A percentile compares a stretch with the other conserved stretches of the same genome.
These are phyloP conservation scores for Parazoanthus atlanticus DNA, from an alignment of 92 coral and sea anemone species.

Conservation along the genomic window DNA sequence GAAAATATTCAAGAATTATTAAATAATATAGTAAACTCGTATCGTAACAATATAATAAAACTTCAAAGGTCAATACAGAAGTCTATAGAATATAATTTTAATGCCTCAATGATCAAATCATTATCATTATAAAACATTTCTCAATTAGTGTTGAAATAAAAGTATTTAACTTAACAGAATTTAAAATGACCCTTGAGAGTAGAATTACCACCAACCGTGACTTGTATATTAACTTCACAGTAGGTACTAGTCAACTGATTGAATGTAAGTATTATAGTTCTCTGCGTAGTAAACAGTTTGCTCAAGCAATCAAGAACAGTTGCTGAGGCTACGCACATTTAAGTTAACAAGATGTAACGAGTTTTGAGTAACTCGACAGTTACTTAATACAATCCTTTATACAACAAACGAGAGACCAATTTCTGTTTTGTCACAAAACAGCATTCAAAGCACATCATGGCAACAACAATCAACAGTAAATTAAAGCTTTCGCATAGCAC, in stretches of 20 bases:
- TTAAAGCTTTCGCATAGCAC: neutral
- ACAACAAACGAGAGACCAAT: neutral
- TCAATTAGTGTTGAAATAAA: neutral
- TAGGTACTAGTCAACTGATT: neutral
- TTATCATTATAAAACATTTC: neutral
- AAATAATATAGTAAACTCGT: no score
- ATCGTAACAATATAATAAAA: no score
- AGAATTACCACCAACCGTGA: neutral
- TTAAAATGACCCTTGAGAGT: conserved; percentile 20
- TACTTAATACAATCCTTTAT: neutral
- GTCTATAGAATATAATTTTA: no score
- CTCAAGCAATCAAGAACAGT: neutral
- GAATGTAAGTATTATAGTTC: neutral
- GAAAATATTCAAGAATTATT: no score
- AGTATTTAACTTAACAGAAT: neutral
- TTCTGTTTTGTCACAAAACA: neutral
- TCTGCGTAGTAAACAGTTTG: neutral
- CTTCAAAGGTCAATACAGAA: no score
- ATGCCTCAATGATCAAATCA: neutral
- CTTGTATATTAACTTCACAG: neutral
- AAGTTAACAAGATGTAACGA: neutral
- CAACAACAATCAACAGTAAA: neutral
- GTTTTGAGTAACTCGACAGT: neutral
- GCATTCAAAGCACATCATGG: neutral
- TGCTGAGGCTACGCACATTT: neutral